Percentiles rank a stretch among this genome's conserved stretches.
These are phyloP conservation scores for Charanyca ferruginea DNA, from an alignment of 2,888 invertebrate species.

Conservation along the genomic window DNA sequence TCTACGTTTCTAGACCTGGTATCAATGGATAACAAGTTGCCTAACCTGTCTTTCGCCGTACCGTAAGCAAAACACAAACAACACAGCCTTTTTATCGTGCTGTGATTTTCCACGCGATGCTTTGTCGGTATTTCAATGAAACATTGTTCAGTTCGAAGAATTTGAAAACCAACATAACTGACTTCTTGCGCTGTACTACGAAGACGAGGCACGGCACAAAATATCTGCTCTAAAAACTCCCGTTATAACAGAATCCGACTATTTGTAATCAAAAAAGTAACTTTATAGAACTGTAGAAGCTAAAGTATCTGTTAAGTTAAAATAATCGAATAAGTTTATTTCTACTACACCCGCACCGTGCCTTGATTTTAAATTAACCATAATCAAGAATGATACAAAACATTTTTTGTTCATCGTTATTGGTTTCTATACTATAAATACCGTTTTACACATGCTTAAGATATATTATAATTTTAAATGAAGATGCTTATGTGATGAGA, in stretches of 20 bases:
- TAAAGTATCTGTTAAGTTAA: background rate
- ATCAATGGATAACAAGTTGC: background rate
- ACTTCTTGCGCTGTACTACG: conserved; percentile 22
- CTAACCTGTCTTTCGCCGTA: conserved; percentile 9
- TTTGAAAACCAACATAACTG: conserved; percentile 37
- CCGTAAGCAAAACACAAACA: conserved; percentile 28
- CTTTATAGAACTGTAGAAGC: background rate
- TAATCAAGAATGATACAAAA: conserved; percentile 12
- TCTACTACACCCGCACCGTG: background rate
- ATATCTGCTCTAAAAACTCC: background rate
- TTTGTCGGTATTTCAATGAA: conserved; percentile 54
- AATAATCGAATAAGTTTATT: background rate
- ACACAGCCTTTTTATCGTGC: conserved; percentile 29
- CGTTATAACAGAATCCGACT: background rate
- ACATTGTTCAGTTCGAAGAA: conserved; percentile 56
- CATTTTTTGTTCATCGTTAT: conserved; percentile 18
- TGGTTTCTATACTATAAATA: conserved; percentile 44
- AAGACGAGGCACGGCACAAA: background rate
- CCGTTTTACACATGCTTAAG: conserved; percentile 42
- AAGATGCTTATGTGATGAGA: conserved; percentile 63
- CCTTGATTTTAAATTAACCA: conserved; percentile 1
- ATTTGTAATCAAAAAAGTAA: background rate
- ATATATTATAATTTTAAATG: conserved; percentile 62
- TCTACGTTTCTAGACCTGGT: too few species aligned
- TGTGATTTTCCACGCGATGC: conserved; percentile 46